Evolutionary conservation across 2,888 invertebrate genomes (phyloP).

Genomic region (Alloplasta piceator): DNA sequence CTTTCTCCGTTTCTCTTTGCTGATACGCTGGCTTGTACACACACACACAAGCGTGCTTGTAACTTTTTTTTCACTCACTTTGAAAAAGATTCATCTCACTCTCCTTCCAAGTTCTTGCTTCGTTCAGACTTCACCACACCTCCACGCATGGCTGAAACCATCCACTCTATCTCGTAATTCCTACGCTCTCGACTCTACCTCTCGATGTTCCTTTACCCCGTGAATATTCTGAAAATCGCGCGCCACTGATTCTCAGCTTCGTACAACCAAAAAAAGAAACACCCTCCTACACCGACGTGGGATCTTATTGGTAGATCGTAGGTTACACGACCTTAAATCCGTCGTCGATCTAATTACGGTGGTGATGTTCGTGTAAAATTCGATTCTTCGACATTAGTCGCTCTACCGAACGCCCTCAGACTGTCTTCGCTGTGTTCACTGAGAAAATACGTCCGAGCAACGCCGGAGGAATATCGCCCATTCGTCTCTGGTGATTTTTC

Average conservation of each 20-base stretch:
- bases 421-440: neutral
- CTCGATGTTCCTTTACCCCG: conserved; percentile 64
- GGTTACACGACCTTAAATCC: neutral
- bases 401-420: no score
- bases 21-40: conserved; percentile 24
- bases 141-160: conserved; percentile 42
- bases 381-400: no score
- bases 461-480: neutral
- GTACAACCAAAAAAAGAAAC: conserved; percentile 18
- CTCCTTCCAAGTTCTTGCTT: conserved; percentile 23
- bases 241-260: conserved; percentile 48
- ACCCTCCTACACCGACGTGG: neutral
- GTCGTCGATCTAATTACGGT: no score
- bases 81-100: conserved; percentile 46
- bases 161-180: conserved; percentile 72
- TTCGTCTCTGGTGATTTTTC: conserved; percentile 32
- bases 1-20: conserved; percentile 56
- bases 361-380: no score
- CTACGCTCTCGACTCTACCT: conserved; percentile 74
- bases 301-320: neutral
- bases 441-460: neutral
- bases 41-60: conserved; percentile 14
- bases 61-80: conserved; percentile 60
- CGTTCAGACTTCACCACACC: conserved; percentile 49
- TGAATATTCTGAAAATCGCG: conserved; percentile 55